Conservation (phyloP, 2,888 invertebrate genomes). For the Ichneumon xanthorius region DNA sequence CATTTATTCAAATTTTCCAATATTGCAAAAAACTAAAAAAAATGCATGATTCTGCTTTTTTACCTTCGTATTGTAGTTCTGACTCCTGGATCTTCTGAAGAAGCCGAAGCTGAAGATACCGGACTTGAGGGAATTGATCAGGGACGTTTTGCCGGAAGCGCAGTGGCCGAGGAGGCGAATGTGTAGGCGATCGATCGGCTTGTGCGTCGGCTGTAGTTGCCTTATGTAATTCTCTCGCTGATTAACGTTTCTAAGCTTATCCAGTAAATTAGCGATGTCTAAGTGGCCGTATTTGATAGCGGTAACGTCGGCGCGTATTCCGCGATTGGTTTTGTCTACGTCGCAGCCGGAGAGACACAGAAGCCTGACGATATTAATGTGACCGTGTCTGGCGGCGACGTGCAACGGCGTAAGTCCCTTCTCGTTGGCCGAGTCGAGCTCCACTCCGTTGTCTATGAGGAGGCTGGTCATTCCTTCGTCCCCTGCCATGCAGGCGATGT, state of each 20-base stretch:
- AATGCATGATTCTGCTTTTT: too few relatives aligned
- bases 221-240: conserved; percentile 86
- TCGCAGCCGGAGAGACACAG: conserved; percentile 90
- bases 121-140: conserved; percentile 89
- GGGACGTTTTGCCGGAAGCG: conserved; percentile 90
- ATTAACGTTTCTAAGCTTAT: conserved; percentile 87
- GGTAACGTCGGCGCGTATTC: conserved; percentile 91
- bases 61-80: conserved; percentile 81
- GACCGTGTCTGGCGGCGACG: conserved; percentile 90
- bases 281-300: conserved; percentile 91
- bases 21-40: too few relatives aligned
- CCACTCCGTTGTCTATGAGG: conserved; percentile 82
- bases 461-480: conserved; percentile 81
- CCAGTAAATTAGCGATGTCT: conserved; percentile 89
- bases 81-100: conserved; percentile 87
- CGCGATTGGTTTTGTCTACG: conserved; percentile 89
- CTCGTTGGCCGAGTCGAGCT: conserved; percentile 88
- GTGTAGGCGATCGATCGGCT: conserved; percentile 88
- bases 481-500: conserved; percentile 86
- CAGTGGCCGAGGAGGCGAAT: conserved; percentile 90
- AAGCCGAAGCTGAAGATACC: conserved; percentile 89
- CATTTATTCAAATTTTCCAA: too few relatives aligned
- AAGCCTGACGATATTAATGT: conserved; percentile 89
- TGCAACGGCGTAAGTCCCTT: conserved; percentile 89
- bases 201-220: conserved; percentile 88